A percentile compares a stretch with the other conserved stretches of the same genome.
These are phyloP conservation scores for Parnassius glacialis DNA, from an alignment of 2,888 invertebrate genomes.

Conservation along the genomic window DNA sequence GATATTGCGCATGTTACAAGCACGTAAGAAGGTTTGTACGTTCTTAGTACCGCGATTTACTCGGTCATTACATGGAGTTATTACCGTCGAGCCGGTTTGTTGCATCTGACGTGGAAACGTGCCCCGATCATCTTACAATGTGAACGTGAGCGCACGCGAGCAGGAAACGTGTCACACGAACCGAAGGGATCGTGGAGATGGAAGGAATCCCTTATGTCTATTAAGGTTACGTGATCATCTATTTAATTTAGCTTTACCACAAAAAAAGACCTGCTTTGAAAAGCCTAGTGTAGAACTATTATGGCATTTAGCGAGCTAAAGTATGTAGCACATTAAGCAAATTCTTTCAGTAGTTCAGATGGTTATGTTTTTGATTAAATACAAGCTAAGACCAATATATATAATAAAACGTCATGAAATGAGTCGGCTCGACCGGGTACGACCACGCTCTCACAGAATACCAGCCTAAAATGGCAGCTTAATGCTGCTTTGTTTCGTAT, in stretches of 20 bases:
- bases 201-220: neutral
- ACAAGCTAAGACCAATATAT: too few species aligned
- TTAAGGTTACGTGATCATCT: neutral
- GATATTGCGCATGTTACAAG: neutral
- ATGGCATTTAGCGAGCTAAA: too few species aligned
- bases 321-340: too few species aligned
- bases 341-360: too few species aligned
- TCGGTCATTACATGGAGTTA: slow-evolving; percentile 16
- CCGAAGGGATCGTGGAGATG: neutral
- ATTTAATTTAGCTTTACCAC: neutral
- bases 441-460: too few species aligned
- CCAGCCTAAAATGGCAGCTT: too few species aligned
- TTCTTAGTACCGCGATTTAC: slow-evolving; percentile 22
- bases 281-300: too few species aligned
- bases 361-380: too few species aligned
- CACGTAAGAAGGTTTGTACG: slow-evolving; percentile 14
- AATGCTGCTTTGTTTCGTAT: too few species aligned
- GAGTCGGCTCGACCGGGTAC: too few species aligned
- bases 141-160: slow-evolving; percentile 4
- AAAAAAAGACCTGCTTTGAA: too few species aligned
- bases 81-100: slow-evolving; percentile 9
- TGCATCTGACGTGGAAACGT: slow-evolving; percentile 6
- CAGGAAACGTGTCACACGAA: neutral
- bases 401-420: too few species aligned
- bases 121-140: neutral